Evolutionary conservation across 2,888 invertebrate genomes (phyloP).

Genomic region (Aradus depressus): DNA sequence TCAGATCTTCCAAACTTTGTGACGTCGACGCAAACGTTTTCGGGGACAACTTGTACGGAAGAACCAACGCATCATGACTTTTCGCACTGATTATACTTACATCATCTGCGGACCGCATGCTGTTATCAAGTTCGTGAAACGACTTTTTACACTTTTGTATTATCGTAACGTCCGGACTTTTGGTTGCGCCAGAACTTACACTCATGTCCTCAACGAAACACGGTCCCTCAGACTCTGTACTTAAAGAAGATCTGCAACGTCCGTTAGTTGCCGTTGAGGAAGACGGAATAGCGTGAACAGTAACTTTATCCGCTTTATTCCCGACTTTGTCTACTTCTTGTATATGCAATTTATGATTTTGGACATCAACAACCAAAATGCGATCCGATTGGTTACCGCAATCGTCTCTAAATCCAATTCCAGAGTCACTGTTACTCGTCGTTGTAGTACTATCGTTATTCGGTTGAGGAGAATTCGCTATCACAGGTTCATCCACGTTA

Average conservation of each 20-base stretch:
- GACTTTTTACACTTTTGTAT: conserved; percentile 20
- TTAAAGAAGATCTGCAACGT: conserved; percentile 33
- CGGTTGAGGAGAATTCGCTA: conserved; percentile 72
- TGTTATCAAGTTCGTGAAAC: conserved; percentile 37
- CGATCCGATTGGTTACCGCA: conserved; percentile 71
- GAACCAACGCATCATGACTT: conserved; percentile 41
- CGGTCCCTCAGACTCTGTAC: conserved; percentile 32
- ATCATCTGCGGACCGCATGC: conserved; percentile 41
- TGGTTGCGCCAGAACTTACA: conserved; percentile 31
- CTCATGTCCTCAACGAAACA: conserved; percentile 32
- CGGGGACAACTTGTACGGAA: conserved; percentile 49
- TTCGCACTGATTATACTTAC: conserved; percentile 46
- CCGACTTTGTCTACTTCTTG: conserved; percentile 31
- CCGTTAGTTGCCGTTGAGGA: conserved; percentile 34
- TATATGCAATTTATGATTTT: conserved; percentile 34
- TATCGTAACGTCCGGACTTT: conserved; percentile 38
- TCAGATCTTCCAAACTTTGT: conserved; percentile 39
- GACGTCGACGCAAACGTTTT: conserved; percentile 47
- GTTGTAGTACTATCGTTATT: conserved; percentile 70
- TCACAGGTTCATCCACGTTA: conserved; percentile 42
- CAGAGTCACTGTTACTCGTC: conserved; percentile 89
- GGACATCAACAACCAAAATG: conserved; percentile 64
- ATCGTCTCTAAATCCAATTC: conserved; percentile 87
- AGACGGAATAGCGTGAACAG: conserved; percentile 57
- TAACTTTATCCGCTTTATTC: conserved; percentile 38